Evolutionary conservation across 2,113 vertebrate species (phyloP), one percentile per base, ranked within the genome.

Genomic region (Ammodytes marinus): DNA sequence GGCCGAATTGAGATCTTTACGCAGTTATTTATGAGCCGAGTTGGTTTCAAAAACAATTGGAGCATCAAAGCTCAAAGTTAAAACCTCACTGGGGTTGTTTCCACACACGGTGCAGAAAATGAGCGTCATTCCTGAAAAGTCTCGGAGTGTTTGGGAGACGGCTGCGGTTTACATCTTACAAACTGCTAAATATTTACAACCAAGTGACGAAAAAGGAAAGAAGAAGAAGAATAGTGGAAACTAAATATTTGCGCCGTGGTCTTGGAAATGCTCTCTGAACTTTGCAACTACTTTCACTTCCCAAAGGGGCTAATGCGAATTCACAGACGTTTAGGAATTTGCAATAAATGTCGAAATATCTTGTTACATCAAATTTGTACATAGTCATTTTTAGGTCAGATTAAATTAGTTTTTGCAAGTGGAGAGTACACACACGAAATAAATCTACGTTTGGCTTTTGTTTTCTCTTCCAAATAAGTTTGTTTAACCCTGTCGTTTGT

Each of bases 1-100:
- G 77, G 50, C 74, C 50, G 43, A 74, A 85, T 86, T 88, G 86
- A 90, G 88, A 86, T 83, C 27, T 92, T 90, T 91, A 82, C 86
- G 87, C 27, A 11, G 58, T 14, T 77, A 55, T 89, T 92, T 91
- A 89, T 83, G 75, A 89, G 89, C 68, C 4, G 6, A 15, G 74
- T 58, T 49, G 69, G 83, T 86, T 86, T 88, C 52, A 80, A 71
- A 27, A 85, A 86, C 76, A 65, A 52, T 42, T 63, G 66, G 35
- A 68, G 53, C 81, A 89, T 91, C 85, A 89, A 91, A 91, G 88
- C 43, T 14, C 2, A 27, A 27, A 27, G 52, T 74, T 27, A 55
- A 40, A 19, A 50, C 72, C 53, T 60, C 73, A 27, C 40, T 64
- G 45, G 27, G 59, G 63, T 58, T 42, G 77, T 79, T 87, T 88